Base-by-base conservation (phyloP, 2,888 invertebrate genomes). In the Pterobdella sp. region DNA sequence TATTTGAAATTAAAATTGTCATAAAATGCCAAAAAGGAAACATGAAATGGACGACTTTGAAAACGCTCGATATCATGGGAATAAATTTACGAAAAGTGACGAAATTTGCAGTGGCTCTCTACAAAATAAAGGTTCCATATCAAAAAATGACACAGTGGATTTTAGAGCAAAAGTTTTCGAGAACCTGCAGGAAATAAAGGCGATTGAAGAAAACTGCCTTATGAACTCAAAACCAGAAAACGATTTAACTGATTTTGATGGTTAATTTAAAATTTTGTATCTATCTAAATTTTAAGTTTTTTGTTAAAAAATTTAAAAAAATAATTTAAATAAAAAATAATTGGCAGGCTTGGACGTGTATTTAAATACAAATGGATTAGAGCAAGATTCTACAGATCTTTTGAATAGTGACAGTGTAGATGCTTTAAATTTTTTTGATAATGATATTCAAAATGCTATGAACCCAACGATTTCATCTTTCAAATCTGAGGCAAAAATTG, bases 111-210 rank as follows among this genome's bases (percentile, higher is more conserved):
- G 18, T 26, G n/a, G n/a, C n/a, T 56, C 60, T 4, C n/a, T 22
- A n/a, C n/a, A 56, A 4, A 56, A 26, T 26, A 26, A n/a, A n/a
- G n/a, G n/a, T n/a, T n/a, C n/a, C n/a, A n/a, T n/a, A n/a, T n/a
- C n/a, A 3, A 26, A 56, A n/a, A 26, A 56, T 7, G 60, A 56
- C 18, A 56, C 60, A 26, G n/a, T 56, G n/a, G 4, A 56, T 26
- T 56, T 56, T 26, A 56, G 60, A n/a, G n/a, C 4, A 3, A 56
- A 56, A 26, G 60, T 56, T 22, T 56, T 56, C 26, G 60, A 56
- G n/a, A 56, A 56, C n/a, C n/a, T 56, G n/a, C 60, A 56, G 60
- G 60, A 56, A 26, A 56, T 56, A 22, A 56, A 56, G 60, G 60
- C 60, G n/a, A 56, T 56, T 56, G 60, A 56, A 26, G 10, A 56